phyloP scores from a whole-genome alignment of 1,140 invertebrate species.

The Hydropsyche tenuis region DNA sequence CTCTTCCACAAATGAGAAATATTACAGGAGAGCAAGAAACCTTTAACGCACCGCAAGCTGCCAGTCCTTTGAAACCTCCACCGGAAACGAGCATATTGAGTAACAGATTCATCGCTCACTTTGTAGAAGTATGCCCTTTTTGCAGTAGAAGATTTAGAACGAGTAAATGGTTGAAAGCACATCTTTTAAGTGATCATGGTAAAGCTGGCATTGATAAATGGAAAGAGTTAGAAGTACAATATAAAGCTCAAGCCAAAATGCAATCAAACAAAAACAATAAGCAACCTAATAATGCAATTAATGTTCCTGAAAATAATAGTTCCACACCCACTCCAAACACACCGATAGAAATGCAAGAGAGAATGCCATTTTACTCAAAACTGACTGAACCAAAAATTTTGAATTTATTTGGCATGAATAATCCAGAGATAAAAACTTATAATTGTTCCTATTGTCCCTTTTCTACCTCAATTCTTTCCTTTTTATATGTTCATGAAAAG shows the following conservation, averaged over 20 bases:
- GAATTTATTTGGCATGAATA: conserved; percentile 48
- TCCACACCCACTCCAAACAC: conserved; percentile 70
- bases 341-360: conserved; percentile 58
- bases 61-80: conserved; percentile 64
- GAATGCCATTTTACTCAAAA: conserved; percentile 48
- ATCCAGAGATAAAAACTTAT: conserved; percentile 71
- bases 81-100: conserved; percentile 66
- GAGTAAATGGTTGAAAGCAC: conserved; percentile 87
- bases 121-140: conserved; percentile 83
- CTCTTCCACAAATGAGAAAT: conserved; percentile 51
- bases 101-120: conserved; percentile 72
- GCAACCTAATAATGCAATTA: conserved; percentile 47
- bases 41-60: conserved; percentile 49
- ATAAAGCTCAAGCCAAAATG: conserved; percentile 52
- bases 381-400: conserved; percentile 47
- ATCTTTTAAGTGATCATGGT: conserved; percentile 86
- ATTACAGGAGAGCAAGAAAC: conserved; percentile 48
- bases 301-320: conserved; percentile 54
- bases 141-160: conserved; percentile 89
- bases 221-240: conserved; percentile 66
- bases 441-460: conserved; percentile 89
- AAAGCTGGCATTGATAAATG: conserved; percentile 75
- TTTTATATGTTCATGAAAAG: conserved; percentile 89
- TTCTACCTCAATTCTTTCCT: conserved; percentile 85
- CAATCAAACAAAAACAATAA: conserved; percentile 49